Evolutionary conservation across 1,140 invertebrate genomes (phyloP).

Genomic region (Euwallacea fornicatus): DNA sequence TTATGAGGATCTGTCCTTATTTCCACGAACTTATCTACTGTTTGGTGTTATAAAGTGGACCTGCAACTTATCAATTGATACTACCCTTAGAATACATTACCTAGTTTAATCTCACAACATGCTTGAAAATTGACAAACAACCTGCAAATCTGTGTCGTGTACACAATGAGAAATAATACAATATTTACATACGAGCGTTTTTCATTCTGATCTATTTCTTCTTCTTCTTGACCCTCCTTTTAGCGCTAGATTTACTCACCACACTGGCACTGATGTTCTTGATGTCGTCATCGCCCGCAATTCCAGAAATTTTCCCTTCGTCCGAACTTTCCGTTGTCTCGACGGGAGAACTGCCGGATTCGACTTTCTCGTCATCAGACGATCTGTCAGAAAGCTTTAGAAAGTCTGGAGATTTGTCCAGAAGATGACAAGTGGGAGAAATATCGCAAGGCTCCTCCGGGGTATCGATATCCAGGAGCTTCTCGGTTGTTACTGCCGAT

Average conservation of each 20-base stretch:
- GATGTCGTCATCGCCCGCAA: conserved; percentile 2
- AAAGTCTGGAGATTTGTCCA: conserved; percentile 28
- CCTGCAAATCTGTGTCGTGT: too few relatives aligned
- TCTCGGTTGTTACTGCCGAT: conserved; percentile 24
- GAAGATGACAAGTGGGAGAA: background rate
- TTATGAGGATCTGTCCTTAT: too few relatives aligned
- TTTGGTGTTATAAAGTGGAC: too few relatives aligned
- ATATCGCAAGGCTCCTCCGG: conserved; percentile 28
- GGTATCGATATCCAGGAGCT: conserved; percentile 42
- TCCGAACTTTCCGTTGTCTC: conserved; percentile 53
- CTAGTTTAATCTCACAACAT: too few relatives aligned
- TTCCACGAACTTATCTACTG: too few relatives aligned
- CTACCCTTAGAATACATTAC: too few relatives aligned
- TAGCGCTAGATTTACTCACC: conserved; percentile 9
- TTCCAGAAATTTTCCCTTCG: conserved; percentile 43
- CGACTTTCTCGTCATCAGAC: conserved; percentile 48
- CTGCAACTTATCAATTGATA: too few relatives aligned
- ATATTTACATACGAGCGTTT: too few relatives aligned
- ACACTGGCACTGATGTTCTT: background rate
- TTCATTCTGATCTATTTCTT: conserved; percentile 29
- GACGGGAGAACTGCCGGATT: conserved; percentile 45
- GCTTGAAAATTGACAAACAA: too few relatives aligned
- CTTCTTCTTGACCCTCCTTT: conserved; percentile 30
- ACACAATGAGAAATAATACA: too few relatives aligned
- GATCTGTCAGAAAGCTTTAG: conserved; percentile 48